These are phyloP conservation scores for Acrobasis consociella DNA, from an alignment of 2,888 invertebrate species.

Conservation along the genomic window DNA sequence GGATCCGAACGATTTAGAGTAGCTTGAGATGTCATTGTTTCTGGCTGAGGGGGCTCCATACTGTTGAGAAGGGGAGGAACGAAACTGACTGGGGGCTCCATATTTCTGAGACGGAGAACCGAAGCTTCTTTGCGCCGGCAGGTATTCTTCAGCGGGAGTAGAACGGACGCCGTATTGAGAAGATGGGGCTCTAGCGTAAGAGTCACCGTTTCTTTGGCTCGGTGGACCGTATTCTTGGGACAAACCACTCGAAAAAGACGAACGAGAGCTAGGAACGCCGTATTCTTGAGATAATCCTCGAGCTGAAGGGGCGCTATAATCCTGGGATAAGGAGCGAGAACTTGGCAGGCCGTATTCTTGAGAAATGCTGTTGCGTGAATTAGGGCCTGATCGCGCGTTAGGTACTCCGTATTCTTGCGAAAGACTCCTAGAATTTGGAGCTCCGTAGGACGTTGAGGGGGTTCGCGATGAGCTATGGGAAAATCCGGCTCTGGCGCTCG, in stretches of 20 bases:
- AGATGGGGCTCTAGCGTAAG: slow-evolving; percentile 42
- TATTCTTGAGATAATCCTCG: slow-evolving; percentile 35
- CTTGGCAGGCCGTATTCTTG: slow-evolving; percentile 36
- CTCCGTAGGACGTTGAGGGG: slow-evolving; percentile 4
- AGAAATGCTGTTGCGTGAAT: neutral
- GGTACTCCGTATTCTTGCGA: slow-evolving; percentile 12
- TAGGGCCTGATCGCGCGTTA: neutral
- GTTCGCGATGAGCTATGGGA: slow-evolving; percentile 14
- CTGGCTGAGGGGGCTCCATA: slow-evolving; percentile 50
- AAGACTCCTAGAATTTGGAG: neutral
- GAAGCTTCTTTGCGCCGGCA: slow-evolving; percentile 44
- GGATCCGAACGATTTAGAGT: slow-evolving; percentile 44
- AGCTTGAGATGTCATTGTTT: slow-evolving; percentile 45
- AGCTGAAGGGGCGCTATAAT: slow-evolving; percentile 24
- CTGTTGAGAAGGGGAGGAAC: slow-evolving; percentile 45
- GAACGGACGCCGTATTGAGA: slow-evolving; percentile 47
- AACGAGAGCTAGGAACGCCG: slow-evolving; percentile 32
- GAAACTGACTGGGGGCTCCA: slow-evolving; percentile 42
- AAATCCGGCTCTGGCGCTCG: slow-evolving; percentile 25
- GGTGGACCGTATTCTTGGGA: slow-evolving; percentile 48
- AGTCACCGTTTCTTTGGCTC: slow-evolving; percentile 34
- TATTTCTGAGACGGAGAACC: slow-evolving; percentile 45
- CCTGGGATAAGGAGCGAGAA: slow-evolving; percentile 28
- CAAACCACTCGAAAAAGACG: slow-evolving; percentile 32
- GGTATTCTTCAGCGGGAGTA: slow-evolving; percentile 50